Percentiles rank a stretch among this genome's conserved stretches.
These are phyloP conservation scores for Drosophila chauvacae DNA, from an alignment of 1,140 invertebrate species.

Conservation along the genomic window DNA sequence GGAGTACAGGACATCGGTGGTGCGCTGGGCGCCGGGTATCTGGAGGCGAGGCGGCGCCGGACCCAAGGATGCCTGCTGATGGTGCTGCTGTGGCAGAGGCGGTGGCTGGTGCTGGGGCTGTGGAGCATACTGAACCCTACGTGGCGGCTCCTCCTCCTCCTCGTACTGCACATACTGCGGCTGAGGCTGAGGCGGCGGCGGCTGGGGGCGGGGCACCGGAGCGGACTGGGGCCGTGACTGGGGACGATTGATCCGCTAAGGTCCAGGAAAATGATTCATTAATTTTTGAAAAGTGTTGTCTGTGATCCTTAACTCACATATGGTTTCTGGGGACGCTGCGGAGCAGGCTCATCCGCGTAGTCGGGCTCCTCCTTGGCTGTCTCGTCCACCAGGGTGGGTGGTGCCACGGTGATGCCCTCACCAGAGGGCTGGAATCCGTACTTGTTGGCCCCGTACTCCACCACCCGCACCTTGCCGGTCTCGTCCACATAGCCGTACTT, in stretches of 20 bases:
- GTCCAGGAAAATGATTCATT: background rate
- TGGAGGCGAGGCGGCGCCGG: conserved; percentile 77
- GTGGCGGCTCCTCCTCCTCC: conserved; percentile 74
- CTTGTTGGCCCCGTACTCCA: conserved; percentile 95
- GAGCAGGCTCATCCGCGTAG: conserved; percentile 85
- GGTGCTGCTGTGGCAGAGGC: conserved; percentile 43
- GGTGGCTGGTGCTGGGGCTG: conserved; percentile 71
- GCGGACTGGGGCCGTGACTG: conserved; percentile 75
- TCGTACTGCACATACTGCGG: conserved; percentile 83
- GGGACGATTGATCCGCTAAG: conserved; percentile 61
- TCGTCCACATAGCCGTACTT: conserved; percentile 95
- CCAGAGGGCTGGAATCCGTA: conserved; percentile 94
- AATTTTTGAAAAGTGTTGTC: background rate
- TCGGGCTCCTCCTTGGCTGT: conserved; percentile 86
- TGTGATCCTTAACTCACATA: conserved; percentile 56
- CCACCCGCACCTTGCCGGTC: conserved; percentile 90
- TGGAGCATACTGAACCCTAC: conserved; percentile 71
- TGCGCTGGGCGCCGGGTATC: conserved; percentile 81
- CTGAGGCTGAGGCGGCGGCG: conserved; percentile 78
- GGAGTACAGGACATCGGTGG: conserved; percentile 81
- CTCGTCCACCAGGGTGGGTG: conserved; percentile 91
- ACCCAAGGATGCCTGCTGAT: conserved; percentile 63
- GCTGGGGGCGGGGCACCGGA: conserved; percentile 64
- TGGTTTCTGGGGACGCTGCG: conserved; percentile 78
- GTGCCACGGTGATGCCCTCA: conserved; percentile 93